These are phyloP conservation scores for Campaea margaritaria DNA, from an alignment of 2,888 invertebrate species.

Conservation along the genomic window DNA sequence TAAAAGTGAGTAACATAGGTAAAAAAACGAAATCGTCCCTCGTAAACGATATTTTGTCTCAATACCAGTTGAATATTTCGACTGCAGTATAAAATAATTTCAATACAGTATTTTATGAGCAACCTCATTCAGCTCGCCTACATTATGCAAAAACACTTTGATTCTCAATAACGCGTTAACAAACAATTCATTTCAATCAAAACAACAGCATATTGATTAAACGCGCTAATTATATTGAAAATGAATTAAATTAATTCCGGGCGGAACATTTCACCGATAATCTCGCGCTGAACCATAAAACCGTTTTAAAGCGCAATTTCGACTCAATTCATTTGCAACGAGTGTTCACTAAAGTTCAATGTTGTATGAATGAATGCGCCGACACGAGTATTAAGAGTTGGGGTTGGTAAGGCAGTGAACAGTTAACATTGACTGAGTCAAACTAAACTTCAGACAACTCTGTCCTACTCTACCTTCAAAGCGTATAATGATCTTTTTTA, in stretches of 20 bases:
- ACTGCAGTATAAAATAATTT: neutral
- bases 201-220: constrained; percentile 52
- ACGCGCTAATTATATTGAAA: constrained; percentile 59
- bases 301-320: constrained; percentile 61
- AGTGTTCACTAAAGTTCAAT: constrained; percentile 62
- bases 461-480: too few relatives aligned
- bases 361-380: constrained; percentile 62
- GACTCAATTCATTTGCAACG: constrained; percentile 64
- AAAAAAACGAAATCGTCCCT: too few relatives aligned
- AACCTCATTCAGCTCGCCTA: neutral
- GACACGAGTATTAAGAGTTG: constrained; percentile 44
- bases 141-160: constrained; percentile 4
- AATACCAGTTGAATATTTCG: too few relatives aligned
- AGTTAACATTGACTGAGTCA: neutral
- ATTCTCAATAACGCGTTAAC: constrained; percentile 13
- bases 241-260: constrained; percentile 62
- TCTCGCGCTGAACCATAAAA: constrained; percentile 63
- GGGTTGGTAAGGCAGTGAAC: neutral
- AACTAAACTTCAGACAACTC: too few relatives aligned
- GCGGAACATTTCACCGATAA: constrained; percentile 58
- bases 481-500: too few relatives aligned
- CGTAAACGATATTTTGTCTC: too few relatives aligned
- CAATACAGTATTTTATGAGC: neutral
- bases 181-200: constrained; percentile 43
- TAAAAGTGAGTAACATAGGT: too few relatives aligned